A percentile compares a stretch with the other conserved stretches of the same genome.
Evolutionary conservation across 2,888 invertebrate genomes (phyloP).

Genomic region (Drosophila demipolita): DNA sequence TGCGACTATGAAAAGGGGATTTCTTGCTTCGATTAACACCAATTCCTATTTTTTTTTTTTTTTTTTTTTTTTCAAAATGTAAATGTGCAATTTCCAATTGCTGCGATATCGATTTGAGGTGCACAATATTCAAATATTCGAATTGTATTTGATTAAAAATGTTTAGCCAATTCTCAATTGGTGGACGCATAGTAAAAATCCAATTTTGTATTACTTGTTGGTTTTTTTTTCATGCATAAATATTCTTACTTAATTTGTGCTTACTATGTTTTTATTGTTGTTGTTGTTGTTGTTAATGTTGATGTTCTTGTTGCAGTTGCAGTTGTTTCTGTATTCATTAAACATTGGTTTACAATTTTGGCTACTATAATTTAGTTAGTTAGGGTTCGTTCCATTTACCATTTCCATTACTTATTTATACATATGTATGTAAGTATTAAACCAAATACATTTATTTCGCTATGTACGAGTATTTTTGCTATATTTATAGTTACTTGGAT

Average conservation of each 20-base stretch:
- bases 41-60: neutral
- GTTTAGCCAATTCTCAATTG: neutral
- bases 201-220: neutral
- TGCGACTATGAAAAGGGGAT: neutral
- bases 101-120: neutral
- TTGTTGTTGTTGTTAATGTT: constrained; percentile 13
- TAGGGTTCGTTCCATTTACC: constrained; percentile 17
- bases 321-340: constrained; percentile 30
- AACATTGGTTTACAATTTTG: constrained; percentile 68
- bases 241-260: neutral
- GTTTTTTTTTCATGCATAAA: neutral
- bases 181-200: neutral
- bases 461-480: constrained; percentile 21
- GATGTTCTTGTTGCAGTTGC: constrained; percentile 12
- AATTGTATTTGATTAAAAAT: constrained; percentile 1
- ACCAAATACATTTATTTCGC: constrained; percentile 55
- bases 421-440: constrained; percentile 37
- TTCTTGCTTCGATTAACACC: neutral
- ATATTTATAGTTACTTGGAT: constrained; percentile 55
- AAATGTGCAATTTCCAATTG: neutral
- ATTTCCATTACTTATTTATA: constrained; percentile 17
- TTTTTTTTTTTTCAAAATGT: neutral
- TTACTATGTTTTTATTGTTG: neutral
- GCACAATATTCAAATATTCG: neutral
- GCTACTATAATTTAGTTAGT: constrained; percentile 51